phyloP scores from a whole-genome alignment of 2,797 vertebrate species.

The Triplophysa bombifrons region DNA sequence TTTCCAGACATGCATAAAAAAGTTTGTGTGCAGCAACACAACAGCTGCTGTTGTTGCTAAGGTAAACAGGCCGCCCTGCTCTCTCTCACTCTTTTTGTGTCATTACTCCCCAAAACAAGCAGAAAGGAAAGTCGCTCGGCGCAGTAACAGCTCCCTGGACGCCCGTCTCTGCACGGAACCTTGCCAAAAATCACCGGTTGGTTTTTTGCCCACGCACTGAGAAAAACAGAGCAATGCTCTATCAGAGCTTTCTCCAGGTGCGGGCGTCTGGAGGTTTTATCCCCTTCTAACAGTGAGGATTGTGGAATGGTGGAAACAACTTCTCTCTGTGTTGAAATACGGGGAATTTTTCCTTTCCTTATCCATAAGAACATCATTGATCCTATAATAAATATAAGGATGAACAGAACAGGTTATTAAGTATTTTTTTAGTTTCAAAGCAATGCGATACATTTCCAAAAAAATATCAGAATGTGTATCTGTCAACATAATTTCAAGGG shows the following conservation, averaged over 20 bases:
- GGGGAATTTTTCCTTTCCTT: background rate
- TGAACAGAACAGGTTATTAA: no score
- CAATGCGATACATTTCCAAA: background rate
- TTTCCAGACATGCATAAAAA: conserved; percentile 51
- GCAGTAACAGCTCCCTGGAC: conserved; percentile 74
- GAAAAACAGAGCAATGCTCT: conserved; percentile 59
- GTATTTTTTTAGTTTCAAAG: background rate
- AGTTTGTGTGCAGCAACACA: conserved; percentile 58
- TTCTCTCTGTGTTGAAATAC: conserved; percentile 11
- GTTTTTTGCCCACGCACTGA: conserved; percentile 64
- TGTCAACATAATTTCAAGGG: background rate
- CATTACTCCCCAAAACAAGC: conserved; percentile 71
- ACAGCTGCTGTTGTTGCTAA: conserved; percentile 70
- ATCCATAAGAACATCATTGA: conserved; percentile 52
- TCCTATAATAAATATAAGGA: background rate
- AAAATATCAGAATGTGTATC: background rate
- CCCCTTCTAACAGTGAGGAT: conserved; percentile 1
- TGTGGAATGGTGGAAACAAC: conserved; percentile 4
- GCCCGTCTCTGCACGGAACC: conserved; percentile 62
- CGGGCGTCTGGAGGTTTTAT: background rate
- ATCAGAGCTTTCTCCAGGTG: conserved; percentile 45
- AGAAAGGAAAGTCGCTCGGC: conserved; percentile 76
- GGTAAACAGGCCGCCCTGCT: conserved; percentile 69
- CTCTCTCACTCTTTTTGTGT: conserved; percentile 60
- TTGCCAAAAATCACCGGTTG: conserved; percentile 61